phyloP scores from a whole-genome alignment of 2,797 vertebrate genomes.

The Ciconia nigra region DNA sequence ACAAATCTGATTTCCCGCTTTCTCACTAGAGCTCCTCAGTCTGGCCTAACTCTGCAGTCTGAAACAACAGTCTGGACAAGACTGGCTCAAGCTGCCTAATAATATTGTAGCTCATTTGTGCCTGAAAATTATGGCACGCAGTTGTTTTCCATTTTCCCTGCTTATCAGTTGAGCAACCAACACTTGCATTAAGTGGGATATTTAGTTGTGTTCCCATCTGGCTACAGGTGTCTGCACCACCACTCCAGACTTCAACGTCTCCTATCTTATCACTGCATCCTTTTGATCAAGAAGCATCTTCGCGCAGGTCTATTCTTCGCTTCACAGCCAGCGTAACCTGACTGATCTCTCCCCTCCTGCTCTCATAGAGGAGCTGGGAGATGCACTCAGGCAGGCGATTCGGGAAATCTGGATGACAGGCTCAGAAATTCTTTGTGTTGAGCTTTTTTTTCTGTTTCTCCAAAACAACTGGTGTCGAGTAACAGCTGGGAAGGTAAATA shows the following conservation, averaged over 20 bases:
- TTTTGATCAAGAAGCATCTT: constrained; percentile 66
- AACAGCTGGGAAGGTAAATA: constrained; percentile 23
- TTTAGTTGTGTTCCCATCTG: background rate
- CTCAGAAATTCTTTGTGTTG: background rate
- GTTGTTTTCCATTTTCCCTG: constrained; percentile 14
- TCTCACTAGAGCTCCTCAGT: background rate
- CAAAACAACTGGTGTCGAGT: background rate
- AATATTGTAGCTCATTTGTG: background rate
- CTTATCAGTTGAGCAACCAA: constrained; percentile 9
- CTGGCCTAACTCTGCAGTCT: background rate
- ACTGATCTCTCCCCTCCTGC: background rate
- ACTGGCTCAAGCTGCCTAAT: background rate
- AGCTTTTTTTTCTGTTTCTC: background rate
- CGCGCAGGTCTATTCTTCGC: background rate
- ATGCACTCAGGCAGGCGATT: background rate
- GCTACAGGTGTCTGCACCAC: background rate
- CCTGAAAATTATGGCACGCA: background rate
- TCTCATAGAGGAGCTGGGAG: background rate
- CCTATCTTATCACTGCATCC: constrained; percentile 26
- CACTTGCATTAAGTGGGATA: background rate
- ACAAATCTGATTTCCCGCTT: background rate
- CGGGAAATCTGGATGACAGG: background rate
- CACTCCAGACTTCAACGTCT: background rate
- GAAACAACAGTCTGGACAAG: background rate
- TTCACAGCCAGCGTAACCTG: constrained; percentile 6